A percentile compares a stretch with the other conserved stretches of the same genome.
These are phyloP conservation scores for Meiosimyza platycephala DNA, from an alignment of 2,888 invertebrate genomes.

Conservation along the genomic window DNA sequence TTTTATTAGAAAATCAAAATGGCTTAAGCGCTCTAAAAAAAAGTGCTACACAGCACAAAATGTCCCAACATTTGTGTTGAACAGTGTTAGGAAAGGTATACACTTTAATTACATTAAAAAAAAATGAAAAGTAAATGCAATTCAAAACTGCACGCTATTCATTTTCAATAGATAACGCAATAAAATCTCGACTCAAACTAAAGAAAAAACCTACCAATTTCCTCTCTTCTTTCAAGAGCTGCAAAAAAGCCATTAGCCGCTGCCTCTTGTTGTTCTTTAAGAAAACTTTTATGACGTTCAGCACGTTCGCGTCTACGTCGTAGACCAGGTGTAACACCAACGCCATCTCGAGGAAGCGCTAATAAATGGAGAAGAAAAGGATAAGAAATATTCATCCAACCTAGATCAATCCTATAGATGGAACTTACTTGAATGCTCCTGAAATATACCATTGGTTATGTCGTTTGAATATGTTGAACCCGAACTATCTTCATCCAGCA, in stretches of 20 bases:
- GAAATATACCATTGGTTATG: constrained; percentile 59
- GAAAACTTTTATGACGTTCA: constrained; percentile 85
- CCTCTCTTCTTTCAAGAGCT: constrained; percentile 59
- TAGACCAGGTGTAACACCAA: constrained; percentile 84
- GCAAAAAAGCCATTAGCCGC: constrained; percentile 59
- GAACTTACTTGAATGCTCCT: constrained; percentile 60
- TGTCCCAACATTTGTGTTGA: too few relatives aligned
- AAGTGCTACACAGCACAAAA: too few relatives aligned
- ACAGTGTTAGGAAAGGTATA: too few relatives aligned
- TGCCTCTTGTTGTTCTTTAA: constrained; percentile 85
- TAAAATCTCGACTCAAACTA: neutral
- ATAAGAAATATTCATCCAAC: neutral
- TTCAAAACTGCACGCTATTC: neutral
- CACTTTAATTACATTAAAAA: too few relatives aligned
- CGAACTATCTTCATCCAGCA: constrained; percentile 67
- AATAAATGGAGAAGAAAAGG: neutral
- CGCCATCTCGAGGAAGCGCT: constrained; percentile 62
- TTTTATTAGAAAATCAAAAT: too few relatives aligned
- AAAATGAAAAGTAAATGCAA: too few relatives aligned
- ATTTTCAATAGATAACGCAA: neutral
- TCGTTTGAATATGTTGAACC: constrained; percentile 70
- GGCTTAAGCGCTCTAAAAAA: too few relatives aligned
- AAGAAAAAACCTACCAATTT: constrained; percentile 56
- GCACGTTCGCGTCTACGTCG: constrained; percentile 84
- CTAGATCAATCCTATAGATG: too few relatives aligned